Evolutionary conservation across 1,140 invertebrate species (phyloP), one percentile per base, ranked within the genome.

Genomic region (Callitettix versicolor): DNA sequence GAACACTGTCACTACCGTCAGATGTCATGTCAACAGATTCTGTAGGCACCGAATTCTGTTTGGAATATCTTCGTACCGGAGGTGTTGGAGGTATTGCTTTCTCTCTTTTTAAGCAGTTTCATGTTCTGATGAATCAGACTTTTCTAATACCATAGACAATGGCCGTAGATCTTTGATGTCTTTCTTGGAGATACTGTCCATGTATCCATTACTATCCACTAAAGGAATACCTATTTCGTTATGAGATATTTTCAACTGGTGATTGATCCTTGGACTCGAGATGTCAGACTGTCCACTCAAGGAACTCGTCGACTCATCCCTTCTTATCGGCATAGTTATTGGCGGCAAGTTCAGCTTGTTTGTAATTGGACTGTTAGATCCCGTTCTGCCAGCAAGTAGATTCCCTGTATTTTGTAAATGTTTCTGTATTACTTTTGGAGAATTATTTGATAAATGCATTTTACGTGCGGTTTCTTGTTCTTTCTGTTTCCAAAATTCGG

Each of bases 401-500:
- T 26, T 26, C n/a, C 34, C 14, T 9, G 26, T 3, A 20, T 51
- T 51, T 9, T 36, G 30, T 5, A 51, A 21, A 20, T 51, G 48
- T 17, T 34, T 51, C 20, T 51, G 48, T 2, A 51, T 38, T 9
- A 51, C 18, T 36, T 51, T 51, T 1, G 48, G 48, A 3, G 48
- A 51, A 18, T 34, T 34, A 20, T 51, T 34, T 51, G 48, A 38
- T 15, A 51, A 30, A 26, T 51, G 48, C 17, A 51, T 38, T 21
- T 55, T 36, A 30, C 43, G 21, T 51, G 48, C 11, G 51, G 60
- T 55, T 44, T 74, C 74, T 56, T 74, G 70, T 62, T 80, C 79
- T 60, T 79, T 73, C 66, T 74, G 76, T 62, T 75, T 74, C 79
- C 79, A 82, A 67, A 79, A 79, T 54, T 81, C 76, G 54, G 75